These are phyloP conservation scores for Cartodere bifasciata DNA, from an alignment of 2,888 invertebrate genomes.

Conservation along the genomic window DNA sequence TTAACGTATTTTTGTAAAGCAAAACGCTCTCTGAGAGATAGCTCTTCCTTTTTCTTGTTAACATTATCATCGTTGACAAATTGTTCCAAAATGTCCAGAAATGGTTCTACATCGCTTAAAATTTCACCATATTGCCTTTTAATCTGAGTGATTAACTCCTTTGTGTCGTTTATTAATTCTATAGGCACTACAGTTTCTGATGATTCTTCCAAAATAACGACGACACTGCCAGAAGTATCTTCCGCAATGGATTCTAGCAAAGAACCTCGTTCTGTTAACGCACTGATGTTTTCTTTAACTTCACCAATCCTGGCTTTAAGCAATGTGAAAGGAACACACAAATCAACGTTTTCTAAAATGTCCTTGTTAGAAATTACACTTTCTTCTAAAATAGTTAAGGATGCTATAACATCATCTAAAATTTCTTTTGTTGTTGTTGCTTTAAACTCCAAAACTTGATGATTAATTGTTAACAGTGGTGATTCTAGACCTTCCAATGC, in stretches of 20 bases:
- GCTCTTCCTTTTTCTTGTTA: slow-evolving; percentile 36
- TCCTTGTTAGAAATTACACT: slow-evolving; percentile 25
- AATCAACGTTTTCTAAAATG: slow-evolving; percentile 21
- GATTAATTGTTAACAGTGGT: slow-evolving; percentile 36
- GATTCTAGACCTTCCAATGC: slow-evolving; percentile 39
- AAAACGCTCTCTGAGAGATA: slow-evolving; percentile 30
- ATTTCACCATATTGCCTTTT: slow-evolving; percentile 15
- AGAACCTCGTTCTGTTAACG: slow-evolving; percentile 22
- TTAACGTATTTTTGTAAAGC: slow-evolving; percentile 37
- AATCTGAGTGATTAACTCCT: slow-evolving; percentile 16
- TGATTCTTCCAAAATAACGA: slow-evolving; percentile 22
- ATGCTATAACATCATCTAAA: slow-evolving; percentile 27
- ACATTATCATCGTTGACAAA: slow-evolving; percentile 36
- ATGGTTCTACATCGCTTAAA: slow-evolving; percentile 22
- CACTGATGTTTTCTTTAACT: slow-evolving; percentile 28
- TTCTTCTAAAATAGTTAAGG: slow-evolving; percentile 29
- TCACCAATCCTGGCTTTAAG: slow-evolving; percentile 24
- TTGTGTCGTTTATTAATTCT: slow-evolving; percentile 23
- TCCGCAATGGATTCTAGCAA: slow-evolving; percentile 16
- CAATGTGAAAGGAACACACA: slow-evolving; percentile 23
- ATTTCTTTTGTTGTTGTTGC: slow-evolving; percentile 20
- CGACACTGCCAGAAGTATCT: slow-evolving; percentile 19
- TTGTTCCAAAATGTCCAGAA: slow-evolving; percentile 35
- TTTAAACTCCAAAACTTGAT: slow-evolving; percentile 26
- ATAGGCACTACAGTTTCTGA: slow-evolving; percentile 21